Percentiles rank a stretch among this genome's conserved stretches.
Evolutionary conservation across 2,888 invertebrate genomes (phyloP).

Genomic region (Agonopterix subpropinquella): DNA sequence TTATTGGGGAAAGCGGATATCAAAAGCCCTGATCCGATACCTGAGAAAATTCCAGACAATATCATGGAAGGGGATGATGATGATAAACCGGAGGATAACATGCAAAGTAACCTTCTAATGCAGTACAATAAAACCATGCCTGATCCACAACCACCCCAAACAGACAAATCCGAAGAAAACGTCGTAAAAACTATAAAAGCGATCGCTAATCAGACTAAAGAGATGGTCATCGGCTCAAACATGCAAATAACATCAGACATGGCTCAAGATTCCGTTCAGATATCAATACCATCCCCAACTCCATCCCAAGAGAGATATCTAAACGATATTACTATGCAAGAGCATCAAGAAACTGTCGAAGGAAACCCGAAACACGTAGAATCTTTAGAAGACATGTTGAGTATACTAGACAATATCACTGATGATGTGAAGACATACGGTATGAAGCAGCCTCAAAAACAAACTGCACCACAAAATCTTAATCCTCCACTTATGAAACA

Average conservation of each 20-base stretch:
- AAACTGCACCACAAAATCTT: constrained; percentile 24
- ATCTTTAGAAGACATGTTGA: constrained; percentile 81
- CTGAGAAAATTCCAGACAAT: constrained; percentile 70
- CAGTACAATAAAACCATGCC: constrained; percentile 47
- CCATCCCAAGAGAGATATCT: constrained; percentile 79
- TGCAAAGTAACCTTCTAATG: constrained; percentile 44
- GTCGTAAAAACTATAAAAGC: constrained; percentile 73
- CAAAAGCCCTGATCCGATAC: constrained; percentile 67
- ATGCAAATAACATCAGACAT: constrained; percentile 73
- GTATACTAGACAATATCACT: constrained; percentile 80
- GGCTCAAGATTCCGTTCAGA: constrained; percentile 78
- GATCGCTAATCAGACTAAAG: constrained; percentile 73
- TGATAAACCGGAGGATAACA: constrained; percentile 62
- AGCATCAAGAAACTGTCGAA: constrained; percentile 69
- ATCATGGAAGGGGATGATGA: constrained; percentile 68
- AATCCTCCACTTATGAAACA: constrained; percentile 24
- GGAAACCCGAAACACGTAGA: constrained; percentile 77
- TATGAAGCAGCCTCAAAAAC: constrained; percentile 38
- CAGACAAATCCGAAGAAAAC: constrained; percentile 44
- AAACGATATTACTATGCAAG: constrained; percentile 78
- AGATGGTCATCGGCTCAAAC: constrained; percentile 73
- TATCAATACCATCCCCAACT: constrained; percentile 80
- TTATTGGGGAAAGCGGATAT: constrained; percentile 64
- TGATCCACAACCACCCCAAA: constrained; percentile 31
- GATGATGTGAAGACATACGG: constrained; percentile 51